phyloP scores from a whole-genome alignment of 2,797 vertebrate species.

The Salmo trutta region DNA sequence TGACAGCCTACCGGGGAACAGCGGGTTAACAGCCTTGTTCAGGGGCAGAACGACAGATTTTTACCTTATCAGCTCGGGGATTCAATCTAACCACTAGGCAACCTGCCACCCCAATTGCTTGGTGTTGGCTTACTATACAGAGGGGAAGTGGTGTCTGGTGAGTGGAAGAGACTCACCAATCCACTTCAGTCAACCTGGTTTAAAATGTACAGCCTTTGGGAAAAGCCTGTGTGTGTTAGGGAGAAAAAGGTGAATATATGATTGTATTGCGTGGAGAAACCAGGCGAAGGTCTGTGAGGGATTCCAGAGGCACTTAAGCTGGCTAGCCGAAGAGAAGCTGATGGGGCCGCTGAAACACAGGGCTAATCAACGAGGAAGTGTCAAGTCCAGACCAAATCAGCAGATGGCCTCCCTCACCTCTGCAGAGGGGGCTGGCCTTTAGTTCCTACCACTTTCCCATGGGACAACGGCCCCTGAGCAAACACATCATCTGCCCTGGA shows the following conservation, averaged over 20 bases:
- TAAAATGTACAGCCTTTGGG: neutral
- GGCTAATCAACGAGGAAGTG: conserved; percentile 25
- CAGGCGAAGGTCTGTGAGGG: conserved; percentile 1
- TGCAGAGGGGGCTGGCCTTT: neutral
- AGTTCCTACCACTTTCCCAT: conserved; percentile 6
- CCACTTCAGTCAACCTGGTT: conserved; percentile 11
- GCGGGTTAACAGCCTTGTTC: no score
- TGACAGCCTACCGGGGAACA: no score
- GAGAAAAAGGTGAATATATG: conserved; percentile 4
- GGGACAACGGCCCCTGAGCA: neutral
- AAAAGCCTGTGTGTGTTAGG: no score
- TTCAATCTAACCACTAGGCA: no score
- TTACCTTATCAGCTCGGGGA: no score
- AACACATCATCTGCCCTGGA: neutral
- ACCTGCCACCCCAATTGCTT: neutral
- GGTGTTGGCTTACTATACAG: neutral
- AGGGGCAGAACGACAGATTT: no score
- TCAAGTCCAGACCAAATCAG: conserved; percentile 16
- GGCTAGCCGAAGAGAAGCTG: conserved; percentile 2
- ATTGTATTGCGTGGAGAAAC: neutral
- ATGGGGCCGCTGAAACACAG: conserved; percentile 16
- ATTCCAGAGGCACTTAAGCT: neutral
- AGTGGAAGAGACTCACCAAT: neutral
- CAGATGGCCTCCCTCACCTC: conserved; percentile 10
- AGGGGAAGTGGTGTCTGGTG: neutral